phyloP scores from a whole-genome alignment of 2,888 invertebrate species.

The Margaritifera margaritifera region DNA sequence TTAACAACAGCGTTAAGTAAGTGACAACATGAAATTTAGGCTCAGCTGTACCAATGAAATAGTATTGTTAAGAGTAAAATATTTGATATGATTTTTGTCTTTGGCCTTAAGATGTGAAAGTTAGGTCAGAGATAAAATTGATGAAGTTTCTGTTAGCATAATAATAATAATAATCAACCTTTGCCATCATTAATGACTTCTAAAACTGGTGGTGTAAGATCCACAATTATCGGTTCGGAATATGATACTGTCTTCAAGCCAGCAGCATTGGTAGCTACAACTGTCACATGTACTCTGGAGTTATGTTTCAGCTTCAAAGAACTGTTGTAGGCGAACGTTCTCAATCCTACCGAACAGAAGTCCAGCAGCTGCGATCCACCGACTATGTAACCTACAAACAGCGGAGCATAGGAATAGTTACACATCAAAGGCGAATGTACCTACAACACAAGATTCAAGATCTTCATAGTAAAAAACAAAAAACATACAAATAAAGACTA shows the following conservation, averaged over 20 bases:
- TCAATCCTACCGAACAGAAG: slow-evolving; percentile 38
- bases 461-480: too few species aligned
- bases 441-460: too few species aligned
- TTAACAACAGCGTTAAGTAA: neutral
- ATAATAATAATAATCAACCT: too few species aligned
- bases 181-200: slow-evolving; percentile 40
- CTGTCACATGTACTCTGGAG: slow-evolving; percentile 44
- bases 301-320: slow-evolving; percentile 41
- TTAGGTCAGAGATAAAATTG: too few species aligned
- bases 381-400: slow-evolving; percentile 32
- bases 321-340: slow-evolving; percentile 35
- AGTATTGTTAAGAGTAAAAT: too few species aligned
- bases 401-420: too few species aligned
- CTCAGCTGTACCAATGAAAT: neutral
- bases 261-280: slow-evolving; percentile 50
- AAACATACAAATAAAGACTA: too few species aligned
- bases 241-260: slow-evolving; percentile 43
- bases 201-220: slow-evolving; percentile 49
- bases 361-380: slow-evolving; percentile 44
- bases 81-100: too few species aligned
- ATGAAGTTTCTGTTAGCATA: too few species aligned
- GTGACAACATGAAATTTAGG: neutral
- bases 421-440: too few species aligned
- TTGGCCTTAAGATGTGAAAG: too few species aligned
- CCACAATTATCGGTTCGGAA: slow-evolving; percentile 42